Percentiles rank a stretch among this genome's conserved stretches.
phyloP scores from a whole-genome alignment of 2,113 vertebrate species.

The Menidia beryllina region DNA sequence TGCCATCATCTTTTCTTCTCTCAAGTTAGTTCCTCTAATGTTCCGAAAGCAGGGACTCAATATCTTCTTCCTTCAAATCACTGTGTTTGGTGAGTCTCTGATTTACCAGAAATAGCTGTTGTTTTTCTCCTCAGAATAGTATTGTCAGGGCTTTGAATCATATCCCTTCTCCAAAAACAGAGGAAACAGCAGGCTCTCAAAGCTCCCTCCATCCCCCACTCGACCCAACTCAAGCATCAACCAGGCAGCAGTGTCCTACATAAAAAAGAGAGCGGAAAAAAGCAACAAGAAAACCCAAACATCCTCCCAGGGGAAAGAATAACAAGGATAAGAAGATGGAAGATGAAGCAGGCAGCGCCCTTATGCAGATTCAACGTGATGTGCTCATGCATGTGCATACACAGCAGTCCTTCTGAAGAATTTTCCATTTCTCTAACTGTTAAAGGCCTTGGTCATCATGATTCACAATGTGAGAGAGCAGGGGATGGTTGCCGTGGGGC shows the following conservation, averaged over 20 bases:
- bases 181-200: slow-evolving; percentile 57
- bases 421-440: slow-evolving; percentile 27
- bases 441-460: slow-evolving; percentile 50
- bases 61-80: slow-evolving; percentile 53
- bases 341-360: slow-evolving; percentile 41
- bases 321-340: slow-evolving; percentile 52
- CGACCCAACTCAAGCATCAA: slow-evolving; percentile 48
- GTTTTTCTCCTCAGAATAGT: slow-evolving; percentile 59
- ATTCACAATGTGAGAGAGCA: slow-evolving; percentile 52
- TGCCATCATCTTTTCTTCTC: not conserved
- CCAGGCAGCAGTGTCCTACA: slow-evolving; percentile 69
- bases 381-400: slow-evolving; percentile 1
- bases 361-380: slow-evolving; percentile 31
- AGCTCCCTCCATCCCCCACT: not conserved
- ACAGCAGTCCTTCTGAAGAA: slow-evolving; percentile 36
- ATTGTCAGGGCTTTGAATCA: slow-evolving; percentile 71
- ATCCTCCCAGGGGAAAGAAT: slow-evolving; percentile 51
- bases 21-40: slow-evolving; percentile 11
- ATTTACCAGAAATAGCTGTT: slow-evolving; percentile 70
- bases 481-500: slow-evolving; percentile 37
- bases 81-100: slow-evolving; percentile 50
- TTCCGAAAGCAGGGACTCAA: slow-evolving; percentile 34
- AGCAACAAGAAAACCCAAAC: slow-evolving; percentile 59
- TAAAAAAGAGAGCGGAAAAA: slow-evolving; percentile 42
- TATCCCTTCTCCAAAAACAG: slow-evolving; percentile 59